Conservation (phyloP, 2,113 vertebrate genomes). For the Malurus elegans region DNA sequence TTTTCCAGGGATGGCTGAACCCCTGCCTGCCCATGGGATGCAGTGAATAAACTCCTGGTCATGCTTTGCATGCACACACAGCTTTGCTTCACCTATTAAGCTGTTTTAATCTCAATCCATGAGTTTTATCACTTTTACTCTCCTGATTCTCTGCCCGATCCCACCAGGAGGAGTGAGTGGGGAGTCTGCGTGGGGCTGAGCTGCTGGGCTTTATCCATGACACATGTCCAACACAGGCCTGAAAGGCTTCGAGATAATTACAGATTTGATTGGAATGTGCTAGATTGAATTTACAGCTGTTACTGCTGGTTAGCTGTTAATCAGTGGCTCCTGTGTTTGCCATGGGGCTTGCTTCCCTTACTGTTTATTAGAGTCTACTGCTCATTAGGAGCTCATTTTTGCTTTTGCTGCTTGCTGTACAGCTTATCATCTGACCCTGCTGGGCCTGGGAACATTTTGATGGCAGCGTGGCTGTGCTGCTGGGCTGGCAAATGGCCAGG, state of each 20-base stretch:
- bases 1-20: neutral
- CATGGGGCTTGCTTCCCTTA: neutral
- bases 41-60: neutral
- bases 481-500: neutral
- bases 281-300: neutral
- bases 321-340: neutral
- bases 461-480: neutral
- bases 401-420: neutral
- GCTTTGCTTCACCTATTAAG: neutral
- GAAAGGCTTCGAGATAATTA: neutral
- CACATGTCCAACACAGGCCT: rapidly evolving
- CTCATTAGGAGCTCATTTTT: neutral
- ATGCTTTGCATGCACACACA: neutral
- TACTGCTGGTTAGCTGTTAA: neutral
- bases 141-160: neutral
- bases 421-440: neutral
- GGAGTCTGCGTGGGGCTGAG: neutral
- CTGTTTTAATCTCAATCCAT: neutral
- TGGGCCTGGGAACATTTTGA: neutral
- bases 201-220: neutral
- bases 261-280: neutral
- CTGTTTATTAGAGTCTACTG: neutral
- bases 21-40: neutral
- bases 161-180: neutral
- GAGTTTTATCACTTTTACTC: neutral